Percentiles rank a stretch among this genome's conserved stretches.
phyloP scores from a whole-genome alignment of 2,888 invertebrate species.

The Dromius quadrimaculatus region DNA sequence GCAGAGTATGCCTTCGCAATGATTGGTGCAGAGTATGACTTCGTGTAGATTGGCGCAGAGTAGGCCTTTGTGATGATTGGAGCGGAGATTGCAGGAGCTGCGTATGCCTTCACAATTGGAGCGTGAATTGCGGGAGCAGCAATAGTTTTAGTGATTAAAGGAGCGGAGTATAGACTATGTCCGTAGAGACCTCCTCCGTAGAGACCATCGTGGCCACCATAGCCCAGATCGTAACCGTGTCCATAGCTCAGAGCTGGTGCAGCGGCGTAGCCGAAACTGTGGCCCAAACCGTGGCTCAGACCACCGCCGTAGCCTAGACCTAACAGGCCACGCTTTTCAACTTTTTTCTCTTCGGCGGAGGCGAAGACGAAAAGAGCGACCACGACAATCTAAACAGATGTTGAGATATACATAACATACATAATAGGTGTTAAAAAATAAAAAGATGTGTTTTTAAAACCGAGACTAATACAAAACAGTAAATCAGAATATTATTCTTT shows the following conservation, averaged over 20 bases:
- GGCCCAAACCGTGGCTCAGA: constrained; percentile 20
- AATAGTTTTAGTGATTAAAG: constrained; percentile 45
- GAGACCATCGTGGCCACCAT: constrained; percentile 54
- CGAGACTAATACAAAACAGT: too few relatives aligned
- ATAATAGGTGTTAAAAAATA: too few relatives aligned
- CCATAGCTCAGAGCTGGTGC: constrained; percentile 47
- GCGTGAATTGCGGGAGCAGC: constrained; percentile 51
- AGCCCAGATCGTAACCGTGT: constrained; percentile 49
- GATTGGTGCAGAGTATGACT: constrained; percentile 52
- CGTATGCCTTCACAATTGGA: constrained; percentile 36
- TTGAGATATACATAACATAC: too few relatives aligned
- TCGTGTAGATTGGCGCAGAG: constrained; percentile 31
- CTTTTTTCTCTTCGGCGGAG: constrained; percentile 56
- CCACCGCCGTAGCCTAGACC: constrained; percentile 56
- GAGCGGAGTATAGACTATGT: constrained; percentile 51
- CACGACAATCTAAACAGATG: constrained; percentile 19
- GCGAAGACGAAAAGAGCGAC: constrained; percentile 53
- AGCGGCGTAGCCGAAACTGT: background rate
- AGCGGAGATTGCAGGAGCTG: constrained; percentile 49
- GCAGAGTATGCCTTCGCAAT: constrained; percentile 39
- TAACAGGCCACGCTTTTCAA: constrained; percentile 57
- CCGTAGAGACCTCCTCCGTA: constrained; percentile 52
- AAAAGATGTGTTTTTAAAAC: too few relatives aligned
- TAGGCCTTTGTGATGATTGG: constrained; percentile 47
- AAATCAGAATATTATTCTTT: too few relatives aligned